Conservation (phyloP, 2,888 invertebrate genomes). For the Drosophila birchii region DNA sequence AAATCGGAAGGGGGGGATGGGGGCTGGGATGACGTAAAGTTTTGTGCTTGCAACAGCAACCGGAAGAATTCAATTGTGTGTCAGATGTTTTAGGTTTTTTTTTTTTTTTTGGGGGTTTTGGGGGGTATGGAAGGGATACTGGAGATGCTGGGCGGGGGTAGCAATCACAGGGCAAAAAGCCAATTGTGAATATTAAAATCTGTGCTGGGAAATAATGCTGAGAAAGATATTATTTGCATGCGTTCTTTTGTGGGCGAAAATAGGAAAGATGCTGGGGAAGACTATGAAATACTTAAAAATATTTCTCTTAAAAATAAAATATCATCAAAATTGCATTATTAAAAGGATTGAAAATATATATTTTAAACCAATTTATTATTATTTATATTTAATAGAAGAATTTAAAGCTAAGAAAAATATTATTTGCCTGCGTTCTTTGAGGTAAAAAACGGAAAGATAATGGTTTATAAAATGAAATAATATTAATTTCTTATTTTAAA, state of each 20-base stretch:
- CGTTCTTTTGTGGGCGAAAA: slow-evolving; percentile 1
- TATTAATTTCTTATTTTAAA: no score
- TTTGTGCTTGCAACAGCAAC: slow-evolving; percentile 62
- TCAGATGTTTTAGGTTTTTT: slow-evolving; percentile 42
- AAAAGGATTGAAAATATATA: background rate
- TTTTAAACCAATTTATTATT: no score
- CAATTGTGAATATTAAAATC: slow-evolving; percentile 66
- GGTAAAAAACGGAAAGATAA: no score
- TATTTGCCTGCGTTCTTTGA: no score
- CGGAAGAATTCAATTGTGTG: slow-evolving; percentile 77
- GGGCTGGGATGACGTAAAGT: slow-evolving; percentile 52
- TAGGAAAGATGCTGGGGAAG: background rate
- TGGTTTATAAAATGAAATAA: no score
- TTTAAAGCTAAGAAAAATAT: no score
- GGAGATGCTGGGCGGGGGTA: background rate
- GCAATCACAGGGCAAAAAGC: slow-evolving; percentile 41
- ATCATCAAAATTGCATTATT: background rate
- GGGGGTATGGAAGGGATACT: no score
- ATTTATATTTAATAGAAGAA: no score
- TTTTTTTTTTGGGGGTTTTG: background rate
- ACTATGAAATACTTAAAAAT: slow-evolving; percentile 8
- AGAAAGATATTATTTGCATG: slow-evolving; percentile 31
- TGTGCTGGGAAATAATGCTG: slow-evolving; percentile 20
- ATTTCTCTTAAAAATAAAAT: no score
- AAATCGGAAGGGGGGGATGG: background rate